phyloP scores from a whole-genome alignment of 2,888 invertebrate genomes.

The Drosophila pseudotalamancana region DNA sequence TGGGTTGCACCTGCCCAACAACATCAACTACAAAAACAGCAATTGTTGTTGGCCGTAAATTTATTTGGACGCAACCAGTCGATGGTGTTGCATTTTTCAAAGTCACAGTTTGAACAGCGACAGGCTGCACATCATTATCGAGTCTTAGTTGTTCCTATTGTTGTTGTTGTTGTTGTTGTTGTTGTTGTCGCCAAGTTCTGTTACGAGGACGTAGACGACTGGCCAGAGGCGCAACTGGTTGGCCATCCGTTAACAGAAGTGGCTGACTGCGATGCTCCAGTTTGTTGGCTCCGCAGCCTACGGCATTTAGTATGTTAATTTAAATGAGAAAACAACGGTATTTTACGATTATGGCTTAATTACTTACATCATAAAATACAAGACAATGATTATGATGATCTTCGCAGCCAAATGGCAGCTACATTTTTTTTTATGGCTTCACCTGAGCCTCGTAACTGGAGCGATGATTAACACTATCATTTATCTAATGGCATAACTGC shows the following conservation, averaged over 20 bases:
- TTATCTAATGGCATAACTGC: conserved; percentile 59
- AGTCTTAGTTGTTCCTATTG: background rate
- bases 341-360: conserved; percentile 80
- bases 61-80: conserved; percentile 28
- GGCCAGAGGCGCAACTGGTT: conserved; percentile 47
- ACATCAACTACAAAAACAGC: background rate
- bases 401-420: conserved; percentile 23
- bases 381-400: conserved; percentile 41
- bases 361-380: conserved; percentile 65
- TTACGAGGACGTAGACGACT: conserved; percentile 47
- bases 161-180: background rate
- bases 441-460: conserved; percentile 3
- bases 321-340: conserved; percentile 74
- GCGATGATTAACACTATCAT: conserved; percentile 72
- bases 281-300: conserved; percentile 35
- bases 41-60: conserved; percentile 23
- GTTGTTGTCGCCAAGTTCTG: conserved; percentile 64
- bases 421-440: conserved; percentile 48
- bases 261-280: conserved; percentile 28
- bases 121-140: conserved; percentile 52
- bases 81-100: conserved; percentile 62
- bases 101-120: conserved; percentile 56
- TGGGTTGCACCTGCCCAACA: conserved; percentile 36
- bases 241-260: conserved; percentile 53
- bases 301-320: conserved; percentile 69